phyloP scores from a whole-genome alignment of 2,113 vertebrate species.

The Myodes glareolus region DNA sequence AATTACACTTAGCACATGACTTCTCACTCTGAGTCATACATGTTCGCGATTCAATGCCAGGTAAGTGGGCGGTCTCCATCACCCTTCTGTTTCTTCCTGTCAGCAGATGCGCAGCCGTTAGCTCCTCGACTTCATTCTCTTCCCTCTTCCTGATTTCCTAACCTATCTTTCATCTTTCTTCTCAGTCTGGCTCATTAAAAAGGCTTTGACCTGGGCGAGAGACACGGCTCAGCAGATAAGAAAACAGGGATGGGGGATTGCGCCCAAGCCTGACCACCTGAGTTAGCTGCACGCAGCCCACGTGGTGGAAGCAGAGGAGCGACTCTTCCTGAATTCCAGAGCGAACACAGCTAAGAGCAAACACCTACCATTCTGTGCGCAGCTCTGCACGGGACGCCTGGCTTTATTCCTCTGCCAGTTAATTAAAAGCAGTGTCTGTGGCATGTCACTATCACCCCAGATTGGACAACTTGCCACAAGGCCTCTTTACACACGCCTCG shows the following conservation, averaged over 20 bases:
- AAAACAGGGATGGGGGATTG: not conserved
- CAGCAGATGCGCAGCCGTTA: not conserved
- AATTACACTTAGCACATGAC: accelerated
- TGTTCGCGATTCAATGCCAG: accelerated
- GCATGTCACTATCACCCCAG: not conserved
- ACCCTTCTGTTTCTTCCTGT: not conserved
- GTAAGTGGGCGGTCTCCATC: accelerated
- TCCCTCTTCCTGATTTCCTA: not conserved
- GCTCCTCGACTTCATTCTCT: accelerated
- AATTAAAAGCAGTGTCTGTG: not conserved
- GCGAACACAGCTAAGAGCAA: not conserved
- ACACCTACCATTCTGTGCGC: not conserved
- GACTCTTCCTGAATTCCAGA: not conserved
- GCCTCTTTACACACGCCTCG: not conserved
- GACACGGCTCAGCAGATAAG: not conserved
- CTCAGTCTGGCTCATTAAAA: not conserved
- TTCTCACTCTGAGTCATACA: accelerated
- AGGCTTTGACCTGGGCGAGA: not conserved
- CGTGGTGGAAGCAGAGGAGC: not conserved
- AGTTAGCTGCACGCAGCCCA: not conserved
- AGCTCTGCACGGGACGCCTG: not conserved
- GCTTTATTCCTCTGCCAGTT: not conserved
- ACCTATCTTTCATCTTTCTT: not conserved
- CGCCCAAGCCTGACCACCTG: not conserved
- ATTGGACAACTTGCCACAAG: not conserved